phyloP scores from a whole-genome alignment of 2,113 vertebrate species.

The Hippoglossus stenolepis region DNA sequence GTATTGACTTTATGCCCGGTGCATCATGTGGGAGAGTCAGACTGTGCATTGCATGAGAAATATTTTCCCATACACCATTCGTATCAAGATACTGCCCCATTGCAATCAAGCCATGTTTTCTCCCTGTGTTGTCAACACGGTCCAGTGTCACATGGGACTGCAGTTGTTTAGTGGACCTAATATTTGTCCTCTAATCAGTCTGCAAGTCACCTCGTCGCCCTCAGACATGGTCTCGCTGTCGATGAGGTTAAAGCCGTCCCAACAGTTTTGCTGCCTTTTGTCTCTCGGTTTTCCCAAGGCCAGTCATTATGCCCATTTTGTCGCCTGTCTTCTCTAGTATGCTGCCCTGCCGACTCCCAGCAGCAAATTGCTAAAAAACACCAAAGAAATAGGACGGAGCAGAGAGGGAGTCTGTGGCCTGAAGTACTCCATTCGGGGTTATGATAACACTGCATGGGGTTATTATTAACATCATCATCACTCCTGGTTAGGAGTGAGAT shows the following conservation, averaged over 20 bases:
- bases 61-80: neutral
- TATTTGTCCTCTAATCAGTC: constrained; percentile 43
- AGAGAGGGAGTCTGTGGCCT: constrained; percentile 59
- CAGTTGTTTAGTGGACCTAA: constrained; percentile 20
- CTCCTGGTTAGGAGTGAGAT: constrained; percentile 61
- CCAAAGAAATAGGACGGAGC: constrained; percentile 53
- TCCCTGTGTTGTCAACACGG: neutral
- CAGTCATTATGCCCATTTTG: constrained; percentile 77
- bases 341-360: constrained; percentile 35
- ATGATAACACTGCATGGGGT: constrained; percentile 51
- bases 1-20: constrained; percentile 31
- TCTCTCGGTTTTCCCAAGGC: constrained; percentile 50
- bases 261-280: constrained; percentile 43
- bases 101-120: neutral
- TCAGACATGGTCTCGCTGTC: constrained; percentile 29
- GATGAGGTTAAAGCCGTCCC: constrained; percentile 52
- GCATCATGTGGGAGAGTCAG: constrained; percentile 20
- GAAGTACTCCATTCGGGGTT: constrained; percentile 53
- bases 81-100: neutral
- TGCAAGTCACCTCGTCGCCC: constrained; percentile 23
- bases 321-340: constrained; percentile 65
- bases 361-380: constrained; percentile 57
- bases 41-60: neutral
- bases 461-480: constrained; percentile 69
- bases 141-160: neutral